Evolutionary conservation across 1,140 invertebrate species (phyloP).

Genomic region (Palaemon carinicauda): DNA sequence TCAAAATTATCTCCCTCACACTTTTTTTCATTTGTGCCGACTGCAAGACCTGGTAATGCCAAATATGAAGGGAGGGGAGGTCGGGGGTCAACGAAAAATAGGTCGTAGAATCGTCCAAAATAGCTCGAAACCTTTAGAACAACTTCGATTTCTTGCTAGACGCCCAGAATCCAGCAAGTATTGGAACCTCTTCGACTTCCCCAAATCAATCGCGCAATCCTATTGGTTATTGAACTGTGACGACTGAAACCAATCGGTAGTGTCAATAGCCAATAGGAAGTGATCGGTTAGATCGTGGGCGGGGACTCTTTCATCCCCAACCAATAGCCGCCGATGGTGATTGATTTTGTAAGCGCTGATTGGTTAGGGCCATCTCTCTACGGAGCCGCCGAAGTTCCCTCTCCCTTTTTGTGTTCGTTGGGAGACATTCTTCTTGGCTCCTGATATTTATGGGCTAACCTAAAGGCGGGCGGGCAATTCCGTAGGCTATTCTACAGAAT

Average conservation of each 20-base stretch:
- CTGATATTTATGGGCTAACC: background rate
- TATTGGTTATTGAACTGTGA: constrained; percentile 60
- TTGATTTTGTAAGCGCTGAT: constrained; percentile 47
- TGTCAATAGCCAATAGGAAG: constrained; percentile 58
- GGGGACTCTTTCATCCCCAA: constrained; percentile 25
- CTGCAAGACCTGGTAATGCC: no score
- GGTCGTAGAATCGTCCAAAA: background rate
- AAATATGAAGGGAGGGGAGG: no score
- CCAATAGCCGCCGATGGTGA: constrained; percentile 53
- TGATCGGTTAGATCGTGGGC: constrained; percentile 55
- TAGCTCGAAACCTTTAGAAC: background rate
- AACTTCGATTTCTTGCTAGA: background rate
- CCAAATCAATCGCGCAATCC: constrained; percentile 36
- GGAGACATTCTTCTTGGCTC: background rate
- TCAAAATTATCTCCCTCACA: no score
- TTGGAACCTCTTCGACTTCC: constrained; percentile 38
- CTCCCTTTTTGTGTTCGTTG: background rate
- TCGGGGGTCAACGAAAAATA: no score
- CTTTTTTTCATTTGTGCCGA: no score
- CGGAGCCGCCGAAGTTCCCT: constrained; percentile 38
- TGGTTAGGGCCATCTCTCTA: constrained; percentile 28
- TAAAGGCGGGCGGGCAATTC: background rate
- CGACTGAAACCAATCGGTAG: constrained; percentile 54
- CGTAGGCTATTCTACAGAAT: background rate
- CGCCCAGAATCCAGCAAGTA: constrained; percentile 7